Percentiles rank a stretch among this genome's conserved stretches.
phyloP scores from a whole-genome alignment of 2,888 invertebrate species.

The Drosophila formosana region DNA sequence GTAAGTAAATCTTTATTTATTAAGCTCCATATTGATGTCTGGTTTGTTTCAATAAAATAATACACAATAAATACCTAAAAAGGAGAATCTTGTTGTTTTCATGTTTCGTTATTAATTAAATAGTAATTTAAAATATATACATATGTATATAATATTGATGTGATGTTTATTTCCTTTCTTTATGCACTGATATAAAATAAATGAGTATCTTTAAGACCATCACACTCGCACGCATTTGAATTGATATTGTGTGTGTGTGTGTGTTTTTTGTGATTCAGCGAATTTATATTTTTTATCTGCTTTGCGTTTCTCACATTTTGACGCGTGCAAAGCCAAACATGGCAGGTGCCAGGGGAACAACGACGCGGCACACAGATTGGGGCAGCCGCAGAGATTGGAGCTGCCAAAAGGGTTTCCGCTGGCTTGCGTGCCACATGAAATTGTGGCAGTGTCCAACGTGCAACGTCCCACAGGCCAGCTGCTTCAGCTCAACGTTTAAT shows the following conservation, averaged over 20 bases:
- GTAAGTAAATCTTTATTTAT: too few species aligned
- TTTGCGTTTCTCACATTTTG: conserved; percentile 48
- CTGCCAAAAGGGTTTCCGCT: conserved; percentile 54
- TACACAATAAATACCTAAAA: too few species aligned
- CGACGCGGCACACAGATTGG: background rate
- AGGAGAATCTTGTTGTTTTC: too few species aligned
- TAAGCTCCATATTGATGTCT: too few species aligned
- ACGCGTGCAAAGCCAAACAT: conserved; percentile 60
- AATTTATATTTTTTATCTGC: conserved; percentile 32
- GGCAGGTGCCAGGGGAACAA: conserved; percentile 40
- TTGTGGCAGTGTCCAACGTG: conserved; percentile 3
- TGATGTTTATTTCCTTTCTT: too few species aligned
- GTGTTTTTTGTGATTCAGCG: background rate
- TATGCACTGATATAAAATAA: too few species aligned
- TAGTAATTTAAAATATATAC: too few species aligned
- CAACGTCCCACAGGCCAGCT: conserved; percentile 25
- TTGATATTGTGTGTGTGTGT: background rate
- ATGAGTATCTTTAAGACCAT: background rate
- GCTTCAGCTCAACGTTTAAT: conserved; percentile 51
- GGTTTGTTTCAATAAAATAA: too few species aligned
- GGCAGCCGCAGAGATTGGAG: conserved; percentile 41
- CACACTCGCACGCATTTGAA: background rate
- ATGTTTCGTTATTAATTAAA: too few species aligned
- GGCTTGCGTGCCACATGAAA: conserved; percentile 70
- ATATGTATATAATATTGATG: too few species aligned